These are phyloP conservation scores for Heliconius hermathena DNA, from an alignment of 1,140 invertebrate genomes.

Conservation along the genomic window DNA sequence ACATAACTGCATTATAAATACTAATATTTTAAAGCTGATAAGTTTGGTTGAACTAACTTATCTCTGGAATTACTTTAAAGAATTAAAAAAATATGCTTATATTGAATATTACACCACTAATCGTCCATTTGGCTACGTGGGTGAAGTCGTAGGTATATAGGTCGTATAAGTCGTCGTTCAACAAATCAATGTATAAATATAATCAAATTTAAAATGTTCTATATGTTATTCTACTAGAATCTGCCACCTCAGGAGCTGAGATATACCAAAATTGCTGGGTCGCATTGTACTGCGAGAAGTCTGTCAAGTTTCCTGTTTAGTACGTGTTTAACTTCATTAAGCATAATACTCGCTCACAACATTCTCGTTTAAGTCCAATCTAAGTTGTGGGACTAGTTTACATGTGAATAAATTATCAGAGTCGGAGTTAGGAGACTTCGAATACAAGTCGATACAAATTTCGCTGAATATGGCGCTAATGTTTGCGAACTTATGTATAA, in stretches of 20 bases:
- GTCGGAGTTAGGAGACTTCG: constrained; percentile 58
- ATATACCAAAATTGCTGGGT: constrained; percentile 37
- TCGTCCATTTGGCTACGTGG: too few species aligned
- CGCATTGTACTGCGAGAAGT: constrained; percentile 35
- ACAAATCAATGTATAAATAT: not conserved
- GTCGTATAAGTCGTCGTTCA: too few species aligned
- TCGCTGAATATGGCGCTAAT: constrained; percentile 45
- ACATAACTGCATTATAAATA: too few species aligned
- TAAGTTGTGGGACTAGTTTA: constrained; percentile 76
- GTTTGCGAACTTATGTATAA: constrained; percentile 12
- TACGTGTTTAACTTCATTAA: constrained; percentile 79
- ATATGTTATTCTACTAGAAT: not conserved
- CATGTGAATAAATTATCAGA: constrained; percentile 80
- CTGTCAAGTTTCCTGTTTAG: constrained; percentile 55
- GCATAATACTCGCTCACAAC: constrained; percentile 74
- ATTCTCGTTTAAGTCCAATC: constrained; percentile 81
- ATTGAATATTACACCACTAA: too few species aligned
- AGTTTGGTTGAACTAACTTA: too few species aligned
- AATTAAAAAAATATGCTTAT: too few species aligned
- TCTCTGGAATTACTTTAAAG: too few species aligned
- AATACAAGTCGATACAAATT: constrained; percentile 51
- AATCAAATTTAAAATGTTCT: not conserved
- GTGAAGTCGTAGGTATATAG: not conserved
- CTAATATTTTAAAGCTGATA: too few species aligned
- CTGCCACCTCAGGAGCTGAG: not conserved